A percentile compares a stretch with the other conserved stretches of the same genome.
These are phyloP conservation scores for Strigops habroptila DNA, from an alignment of 2,113 vertebrate species.

Conservation along the genomic window DNA sequence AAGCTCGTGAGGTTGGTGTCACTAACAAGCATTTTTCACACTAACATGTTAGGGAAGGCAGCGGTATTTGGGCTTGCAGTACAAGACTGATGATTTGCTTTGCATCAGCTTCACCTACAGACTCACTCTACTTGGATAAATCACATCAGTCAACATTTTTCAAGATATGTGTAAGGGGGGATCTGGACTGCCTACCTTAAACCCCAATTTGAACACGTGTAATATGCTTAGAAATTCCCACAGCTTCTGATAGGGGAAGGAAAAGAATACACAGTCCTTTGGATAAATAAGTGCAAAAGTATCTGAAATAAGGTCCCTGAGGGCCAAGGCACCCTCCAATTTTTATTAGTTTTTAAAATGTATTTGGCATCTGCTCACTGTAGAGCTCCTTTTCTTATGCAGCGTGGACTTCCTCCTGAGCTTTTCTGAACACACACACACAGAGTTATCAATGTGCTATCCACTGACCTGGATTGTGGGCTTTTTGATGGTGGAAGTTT, in stretches of 20 bases:
- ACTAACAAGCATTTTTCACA: background rate
- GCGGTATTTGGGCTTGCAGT: rapidly evolving
- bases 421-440: background rate
- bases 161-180: rapidly evolving
- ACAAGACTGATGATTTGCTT: background rate
- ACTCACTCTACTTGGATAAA: background rate
- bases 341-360: background rate
- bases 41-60: background rate
- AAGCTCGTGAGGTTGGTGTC: background rate
- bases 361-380: background rate
- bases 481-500: background rate
- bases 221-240: background rate
- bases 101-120: background rate
- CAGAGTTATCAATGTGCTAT: background rate
- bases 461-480: background rate
- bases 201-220: background rate
- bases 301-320: background rate
- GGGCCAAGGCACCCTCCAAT: background rate
- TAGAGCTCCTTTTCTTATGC: background rate
- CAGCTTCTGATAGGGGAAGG: background rate
- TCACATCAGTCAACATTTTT: background rate
- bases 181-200: background rate
- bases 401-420: background rate
- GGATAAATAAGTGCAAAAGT: background rate
- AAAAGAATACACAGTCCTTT: background rate